Conservation (phyloP, 2,113 vertebrate species). For the Cheirogaleus medius region DNA sequence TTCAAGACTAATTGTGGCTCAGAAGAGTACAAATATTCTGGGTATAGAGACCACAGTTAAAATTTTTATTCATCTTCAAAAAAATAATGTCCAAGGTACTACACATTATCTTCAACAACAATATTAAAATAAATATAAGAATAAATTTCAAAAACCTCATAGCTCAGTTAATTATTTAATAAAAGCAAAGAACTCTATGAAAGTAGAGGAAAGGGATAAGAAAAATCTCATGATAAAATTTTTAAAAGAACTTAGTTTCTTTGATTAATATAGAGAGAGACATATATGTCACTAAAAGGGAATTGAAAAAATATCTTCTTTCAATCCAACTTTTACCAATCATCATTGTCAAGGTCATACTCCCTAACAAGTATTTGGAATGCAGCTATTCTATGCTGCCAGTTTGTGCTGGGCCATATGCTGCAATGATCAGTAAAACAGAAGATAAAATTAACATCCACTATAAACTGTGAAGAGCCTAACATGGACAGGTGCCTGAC, state of each 20-base stretch:
- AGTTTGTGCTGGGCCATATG: neutral
- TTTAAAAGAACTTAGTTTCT: neutral
- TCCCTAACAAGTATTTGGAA: neutral
- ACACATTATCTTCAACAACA: neutral
- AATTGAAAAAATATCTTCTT: neutral
- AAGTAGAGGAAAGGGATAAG: neutral
- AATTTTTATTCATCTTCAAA: neutral
- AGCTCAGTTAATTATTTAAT: neutral
- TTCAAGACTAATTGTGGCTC: neutral
- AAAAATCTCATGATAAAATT: neutral
- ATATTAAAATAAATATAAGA: neutral
- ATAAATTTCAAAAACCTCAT: neutral
- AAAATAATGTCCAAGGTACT: neutral
- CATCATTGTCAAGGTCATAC: slow-evolving; percentile 5
- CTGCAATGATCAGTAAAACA: neutral
- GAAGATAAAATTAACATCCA: neutral
- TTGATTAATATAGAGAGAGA: neutral
- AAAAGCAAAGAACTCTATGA: neutral
- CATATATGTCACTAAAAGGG: neutral
- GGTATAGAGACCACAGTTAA: neutral
- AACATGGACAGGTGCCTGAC: neutral
- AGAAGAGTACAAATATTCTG: neutral
- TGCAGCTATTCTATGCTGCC: neutral
- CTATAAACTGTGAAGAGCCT: neutral
- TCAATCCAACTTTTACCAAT: neutral